These are phyloP conservation scores for Osmerus eperlanus DNA, from an alignment of 2,113 vertebrate species.

Conservation along the genomic window DNA sequence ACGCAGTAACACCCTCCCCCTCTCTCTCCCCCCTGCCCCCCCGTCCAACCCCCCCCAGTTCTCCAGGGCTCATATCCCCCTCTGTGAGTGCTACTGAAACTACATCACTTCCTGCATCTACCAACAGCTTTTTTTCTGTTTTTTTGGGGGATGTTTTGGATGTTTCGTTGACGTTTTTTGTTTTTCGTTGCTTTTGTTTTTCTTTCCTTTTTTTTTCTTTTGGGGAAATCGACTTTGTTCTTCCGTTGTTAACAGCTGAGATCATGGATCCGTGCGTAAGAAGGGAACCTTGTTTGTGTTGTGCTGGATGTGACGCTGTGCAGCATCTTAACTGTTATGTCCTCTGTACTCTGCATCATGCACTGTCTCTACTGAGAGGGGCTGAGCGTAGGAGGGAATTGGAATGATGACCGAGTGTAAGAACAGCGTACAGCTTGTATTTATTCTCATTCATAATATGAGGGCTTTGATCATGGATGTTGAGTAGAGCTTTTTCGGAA, in stretches of 20 bases:
- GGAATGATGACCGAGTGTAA: neutral
- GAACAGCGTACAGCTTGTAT: neutral
- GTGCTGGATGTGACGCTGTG: neutral
- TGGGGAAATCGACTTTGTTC: neutral
- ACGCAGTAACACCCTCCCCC: neutral
- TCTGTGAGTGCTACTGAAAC: conserved; percentile 15
- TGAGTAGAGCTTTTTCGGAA: no score
- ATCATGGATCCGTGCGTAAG: neutral
- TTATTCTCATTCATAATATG: no score
- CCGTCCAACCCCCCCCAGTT: neutral
- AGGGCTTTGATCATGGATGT: no score
- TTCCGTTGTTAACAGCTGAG: neutral
- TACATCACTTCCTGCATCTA: neutral
- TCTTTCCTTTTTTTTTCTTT: conserved; percentile 10
- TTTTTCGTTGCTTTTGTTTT: conserved; percentile 9
- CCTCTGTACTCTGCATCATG: neutral
- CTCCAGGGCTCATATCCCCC: neutral
- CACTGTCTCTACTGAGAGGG: conserved; percentile 4
- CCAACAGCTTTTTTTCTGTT: conserved; percentile 21
- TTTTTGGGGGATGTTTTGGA: no score
- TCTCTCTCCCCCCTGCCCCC: no score
- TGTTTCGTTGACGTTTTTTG: neutral
- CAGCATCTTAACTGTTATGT: neutral
- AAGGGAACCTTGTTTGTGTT: neutral
- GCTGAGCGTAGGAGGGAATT: conserved; percentile 7